Conservation (phyloP, 2,888 invertebrate genomes). For the Podotricha telesiphe region DNA sequence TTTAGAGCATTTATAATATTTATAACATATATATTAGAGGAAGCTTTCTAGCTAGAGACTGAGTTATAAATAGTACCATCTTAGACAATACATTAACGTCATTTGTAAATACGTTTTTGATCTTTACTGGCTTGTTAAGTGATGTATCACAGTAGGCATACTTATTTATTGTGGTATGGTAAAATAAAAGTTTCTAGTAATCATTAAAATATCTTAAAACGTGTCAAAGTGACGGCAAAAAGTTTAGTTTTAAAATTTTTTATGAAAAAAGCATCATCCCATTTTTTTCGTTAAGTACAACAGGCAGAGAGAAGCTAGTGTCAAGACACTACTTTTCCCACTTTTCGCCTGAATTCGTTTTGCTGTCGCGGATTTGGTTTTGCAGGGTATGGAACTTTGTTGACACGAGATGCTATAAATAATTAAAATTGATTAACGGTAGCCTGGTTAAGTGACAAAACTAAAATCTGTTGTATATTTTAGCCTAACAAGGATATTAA, state of each 20-base stretch:
- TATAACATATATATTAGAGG: not conserved
- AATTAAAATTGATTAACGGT: not conserved
- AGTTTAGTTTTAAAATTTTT: too few relatives aligned
- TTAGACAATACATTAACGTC: constrained; percentile 4
- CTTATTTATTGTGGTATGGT: not conserved
- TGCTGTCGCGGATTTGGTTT: too few relatives aligned
- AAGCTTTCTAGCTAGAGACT: not conserved
- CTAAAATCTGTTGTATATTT: not conserved
- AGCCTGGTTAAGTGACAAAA: not conserved
- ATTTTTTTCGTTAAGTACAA: too few relatives aligned
- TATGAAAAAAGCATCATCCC: too few relatives aligned
- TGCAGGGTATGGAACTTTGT: too few relatives aligned
- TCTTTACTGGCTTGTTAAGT: constrained; percentile 5
- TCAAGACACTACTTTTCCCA: too few relatives aligned
- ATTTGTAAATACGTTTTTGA: constrained; percentile 9
- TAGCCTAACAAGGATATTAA: not conserved
- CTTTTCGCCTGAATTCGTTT: too few relatives aligned
- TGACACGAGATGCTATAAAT: not conserved
- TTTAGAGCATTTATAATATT: not conserved
- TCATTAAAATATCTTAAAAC: too few relatives aligned
- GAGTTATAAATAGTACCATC: constrained; percentile 3
- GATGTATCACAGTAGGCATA: not conserved
- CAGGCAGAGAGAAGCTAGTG: too few relatives aligned
- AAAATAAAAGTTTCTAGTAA: too few relatives aligned
- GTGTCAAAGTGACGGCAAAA: too few relatives aligned